phyloP scores from a whole-genome alignment of 1,140 invertebrate species.

The Eriocheir sinensis region DNA sequence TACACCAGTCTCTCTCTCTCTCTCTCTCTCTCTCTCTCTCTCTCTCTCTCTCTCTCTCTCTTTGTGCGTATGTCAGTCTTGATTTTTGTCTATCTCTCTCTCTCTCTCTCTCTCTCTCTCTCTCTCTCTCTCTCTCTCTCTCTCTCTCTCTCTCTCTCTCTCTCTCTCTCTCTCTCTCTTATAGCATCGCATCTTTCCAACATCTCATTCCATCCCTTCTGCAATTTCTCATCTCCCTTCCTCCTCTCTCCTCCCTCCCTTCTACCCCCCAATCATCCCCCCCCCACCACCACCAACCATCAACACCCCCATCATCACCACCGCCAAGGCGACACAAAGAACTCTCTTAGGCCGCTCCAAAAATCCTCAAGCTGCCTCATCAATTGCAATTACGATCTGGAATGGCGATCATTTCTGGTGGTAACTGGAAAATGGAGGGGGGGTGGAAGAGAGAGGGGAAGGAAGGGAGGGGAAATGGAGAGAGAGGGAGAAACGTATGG shows the following conservation, averaged over 20 bases:
- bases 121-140: not conserved
- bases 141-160: not conserved
- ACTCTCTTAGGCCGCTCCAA: too few species aligned
- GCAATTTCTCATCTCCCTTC: not conserved
- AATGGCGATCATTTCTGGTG: not conserved
- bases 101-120: not conserved
- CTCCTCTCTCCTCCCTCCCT: not conserved
- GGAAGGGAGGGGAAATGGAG: not conserved
- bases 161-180: not conserved
- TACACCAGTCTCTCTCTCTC: not conserved
- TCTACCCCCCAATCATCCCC: not conserved
- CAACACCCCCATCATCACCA: not conserved
- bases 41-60: not conserved
- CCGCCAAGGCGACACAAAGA: not conserved
- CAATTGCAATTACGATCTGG: not conserved
- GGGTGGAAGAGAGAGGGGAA: not conserved
- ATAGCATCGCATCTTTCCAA: not conserved
- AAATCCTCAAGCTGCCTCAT: too few species aligned
- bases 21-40: not conserved
- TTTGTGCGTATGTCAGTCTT: not conserved
- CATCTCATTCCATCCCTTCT: not conserved
- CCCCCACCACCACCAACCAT: not conserved
- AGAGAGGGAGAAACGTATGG: not conserved
- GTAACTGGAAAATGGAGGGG: conserved; percentile 38
- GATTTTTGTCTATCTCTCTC: not conserved